Conservation (phyloP, 2,888 invertebrate species). For the Pseudococcus viburni region DNA sequence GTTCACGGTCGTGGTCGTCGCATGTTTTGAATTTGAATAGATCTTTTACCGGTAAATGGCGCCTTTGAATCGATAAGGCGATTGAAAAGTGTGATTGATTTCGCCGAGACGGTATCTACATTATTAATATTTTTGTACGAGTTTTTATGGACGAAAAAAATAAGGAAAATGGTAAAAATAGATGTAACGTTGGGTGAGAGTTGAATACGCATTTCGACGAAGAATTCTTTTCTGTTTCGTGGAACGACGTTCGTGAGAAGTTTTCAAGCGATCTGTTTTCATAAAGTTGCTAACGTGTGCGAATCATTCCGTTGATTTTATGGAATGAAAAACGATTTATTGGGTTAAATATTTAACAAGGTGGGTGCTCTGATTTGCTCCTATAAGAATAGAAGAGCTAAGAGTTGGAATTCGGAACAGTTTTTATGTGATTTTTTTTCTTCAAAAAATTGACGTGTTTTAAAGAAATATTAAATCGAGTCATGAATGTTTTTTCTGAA, state of each 20-base stretch:
- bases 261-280: not conserved
- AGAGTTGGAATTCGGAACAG: no score
- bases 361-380: no score
- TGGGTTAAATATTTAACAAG: no score
- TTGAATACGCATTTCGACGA: not conserved
- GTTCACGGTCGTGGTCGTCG: slow-evolving; percentile 14
- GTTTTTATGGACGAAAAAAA: not conserved
- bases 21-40: slow-evolving; percentile 27
- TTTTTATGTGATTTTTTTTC: no score
- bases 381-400: no score
- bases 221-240: not conserved
- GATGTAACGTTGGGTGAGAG: not conserved
- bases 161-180: not conserved
- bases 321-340: no score
- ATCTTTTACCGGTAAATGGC: slow-evolving; percentile 14
- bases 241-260: not conserved
- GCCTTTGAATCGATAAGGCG: not conserved
- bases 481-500: no score
- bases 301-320: no score
- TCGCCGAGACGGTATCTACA: not conserved
- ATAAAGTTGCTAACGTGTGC: not conserved
- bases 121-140: not conserved
- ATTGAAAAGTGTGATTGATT: slow-evolving; percentile 20
- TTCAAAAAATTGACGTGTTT: no score
- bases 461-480: no score